Evolutionary conservation across 1,140 invertebrate genomes (phyloP).

Genomic region (Saccostrea echinata): DNA sequence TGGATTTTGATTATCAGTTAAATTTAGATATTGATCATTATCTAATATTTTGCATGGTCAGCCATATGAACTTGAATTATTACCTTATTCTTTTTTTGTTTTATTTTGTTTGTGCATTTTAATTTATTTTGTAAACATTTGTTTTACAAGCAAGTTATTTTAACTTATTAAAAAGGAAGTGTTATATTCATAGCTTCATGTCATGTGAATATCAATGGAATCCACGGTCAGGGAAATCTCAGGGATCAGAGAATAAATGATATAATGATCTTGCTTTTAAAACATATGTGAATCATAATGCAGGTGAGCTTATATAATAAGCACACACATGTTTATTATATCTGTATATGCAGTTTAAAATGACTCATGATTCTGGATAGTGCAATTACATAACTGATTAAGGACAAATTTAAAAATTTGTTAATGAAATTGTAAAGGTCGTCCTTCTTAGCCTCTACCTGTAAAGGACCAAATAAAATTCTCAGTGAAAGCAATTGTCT

Average conservation of each 20-base stretch:
- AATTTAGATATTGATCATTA: background rate
- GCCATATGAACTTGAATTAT: background rate
- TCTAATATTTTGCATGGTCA: slow-evolving; percentile 18
- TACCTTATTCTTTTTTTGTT: background rate
- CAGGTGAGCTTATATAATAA: slow-evolving; percentile 30
- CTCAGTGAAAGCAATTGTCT: slow-evolving; percentile 13
- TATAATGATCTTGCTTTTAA: slow-evolving; percentile 28
- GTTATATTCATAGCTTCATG: background rate
- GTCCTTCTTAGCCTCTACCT: background rate
- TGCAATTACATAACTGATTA: background rate
- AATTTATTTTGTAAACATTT: slow-evolving; percentile 26
- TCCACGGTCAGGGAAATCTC: background rate
- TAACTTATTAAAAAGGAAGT: background rate
- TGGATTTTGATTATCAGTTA: slow-evolving; percentile 11
- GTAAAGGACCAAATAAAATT: slow-evolving; percentile 51
- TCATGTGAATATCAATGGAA: background rate
- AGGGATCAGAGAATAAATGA: background rate
- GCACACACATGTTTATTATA: background rate
- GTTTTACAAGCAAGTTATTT: slow-evolving; percentile 21
- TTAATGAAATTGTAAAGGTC: background rate
- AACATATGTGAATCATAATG: slow-evolving; percentile 6
- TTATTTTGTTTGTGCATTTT: slow-evolving; percentile 35
- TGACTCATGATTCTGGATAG: slow-evolving; percentile 13
- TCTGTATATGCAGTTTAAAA: background rate
- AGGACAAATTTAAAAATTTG: slow-evolving; percentile 25